These are phyloP conservation scores for Theonella swinhoei DNA, from an alignment of 37 sponge, comb jelly and placozoan species.

Conservation along the genomic window DNA sequence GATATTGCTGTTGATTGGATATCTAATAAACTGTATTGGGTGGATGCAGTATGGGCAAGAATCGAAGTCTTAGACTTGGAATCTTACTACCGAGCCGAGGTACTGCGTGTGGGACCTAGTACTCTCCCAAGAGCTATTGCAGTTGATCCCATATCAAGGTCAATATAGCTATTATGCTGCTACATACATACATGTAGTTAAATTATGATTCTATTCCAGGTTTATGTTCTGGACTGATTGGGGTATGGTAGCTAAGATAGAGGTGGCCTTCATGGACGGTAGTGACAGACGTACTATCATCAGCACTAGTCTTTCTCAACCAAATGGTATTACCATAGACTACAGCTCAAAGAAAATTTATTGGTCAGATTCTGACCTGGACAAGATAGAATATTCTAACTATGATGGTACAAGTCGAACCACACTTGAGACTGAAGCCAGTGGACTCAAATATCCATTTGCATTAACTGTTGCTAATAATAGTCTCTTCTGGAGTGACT, in stretches of 20 bases:
- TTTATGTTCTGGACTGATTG: conserved; percentile 76
- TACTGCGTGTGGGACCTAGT: conserved; percentile 17
- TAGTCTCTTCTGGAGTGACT: conserved; percentile 71
- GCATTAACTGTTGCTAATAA: conserved; percentile 54
- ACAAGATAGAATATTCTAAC: conserved; percentile 39
- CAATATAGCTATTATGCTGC: background rate
- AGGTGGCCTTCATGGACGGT: conserved; percentile 75
- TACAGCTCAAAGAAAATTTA: conserved; percentile 27
- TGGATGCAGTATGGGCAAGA: conserved; percentile 32
- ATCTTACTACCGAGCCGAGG: background rate
- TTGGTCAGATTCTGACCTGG: conserved; percentile 43
- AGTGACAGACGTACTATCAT: conserved; percentile 13
- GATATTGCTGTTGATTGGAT: conserved; percentile 83
- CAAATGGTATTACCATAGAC: conserved; percentile 52
- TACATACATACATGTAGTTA: background rate
- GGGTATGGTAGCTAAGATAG: conserved; percentile 58
- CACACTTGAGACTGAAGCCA: background rate
- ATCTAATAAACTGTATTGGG: conserved; percentile 73
- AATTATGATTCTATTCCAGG: conserved; percentile 6
- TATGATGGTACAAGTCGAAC: conserved; percentile 29
- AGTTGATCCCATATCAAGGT: conserved; percentile 27
- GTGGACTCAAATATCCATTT: conserved; percentile 54
- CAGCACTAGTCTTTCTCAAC: conserved; percentile 31
- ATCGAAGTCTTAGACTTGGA: conserved; percentile 45
- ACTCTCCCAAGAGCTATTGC: conserved; percentile 35